Evolutionary conservation across 2,113 vertebrate species (phyloP).

Genomic region (Alethe diademata): DNA sequence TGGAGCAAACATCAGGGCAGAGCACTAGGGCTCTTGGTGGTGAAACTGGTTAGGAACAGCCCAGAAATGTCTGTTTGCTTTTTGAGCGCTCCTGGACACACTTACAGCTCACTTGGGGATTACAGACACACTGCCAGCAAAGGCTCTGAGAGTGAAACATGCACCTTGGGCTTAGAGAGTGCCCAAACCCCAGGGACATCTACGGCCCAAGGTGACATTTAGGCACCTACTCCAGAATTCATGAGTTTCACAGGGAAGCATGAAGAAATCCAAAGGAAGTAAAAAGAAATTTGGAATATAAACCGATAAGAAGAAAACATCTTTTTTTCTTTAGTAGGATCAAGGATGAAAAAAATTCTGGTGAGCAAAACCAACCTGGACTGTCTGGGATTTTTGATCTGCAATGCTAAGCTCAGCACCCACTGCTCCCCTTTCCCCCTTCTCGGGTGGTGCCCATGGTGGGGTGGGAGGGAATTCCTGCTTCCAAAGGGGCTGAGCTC

Average conservation of each 20-base stretch:
- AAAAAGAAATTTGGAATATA: background rate
- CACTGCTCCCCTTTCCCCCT: background rate
- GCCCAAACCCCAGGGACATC: background rate
- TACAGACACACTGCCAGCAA: background rate
- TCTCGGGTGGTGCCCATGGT: background rate
- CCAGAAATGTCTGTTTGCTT: background rate
- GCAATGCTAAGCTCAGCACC: background rate
- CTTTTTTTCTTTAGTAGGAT: background rate
- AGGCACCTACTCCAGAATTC: background rate
- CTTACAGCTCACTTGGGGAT: background rate
- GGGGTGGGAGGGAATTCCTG: background rate
- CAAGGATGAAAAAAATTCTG: background rate
- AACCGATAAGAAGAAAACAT: accelerated
- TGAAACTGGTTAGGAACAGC: background rate
- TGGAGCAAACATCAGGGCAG: background rate
- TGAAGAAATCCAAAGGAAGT: accelerated
- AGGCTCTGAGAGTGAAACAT: background rate
- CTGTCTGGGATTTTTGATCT: background rate
- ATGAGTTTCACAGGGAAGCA: background rate
- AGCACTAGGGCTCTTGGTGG: background rate
- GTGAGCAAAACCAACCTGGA: background rate
- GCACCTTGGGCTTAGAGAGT: accelerated
- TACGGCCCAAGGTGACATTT: accelerated
- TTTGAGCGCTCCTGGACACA: background rate
- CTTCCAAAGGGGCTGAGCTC: background rate